These are phyloP conservation scores for Lytechinus pictus DNA, from an alignment of 35 echinoderm and acorn worm species.

Conservation along the genomic window DNA sequence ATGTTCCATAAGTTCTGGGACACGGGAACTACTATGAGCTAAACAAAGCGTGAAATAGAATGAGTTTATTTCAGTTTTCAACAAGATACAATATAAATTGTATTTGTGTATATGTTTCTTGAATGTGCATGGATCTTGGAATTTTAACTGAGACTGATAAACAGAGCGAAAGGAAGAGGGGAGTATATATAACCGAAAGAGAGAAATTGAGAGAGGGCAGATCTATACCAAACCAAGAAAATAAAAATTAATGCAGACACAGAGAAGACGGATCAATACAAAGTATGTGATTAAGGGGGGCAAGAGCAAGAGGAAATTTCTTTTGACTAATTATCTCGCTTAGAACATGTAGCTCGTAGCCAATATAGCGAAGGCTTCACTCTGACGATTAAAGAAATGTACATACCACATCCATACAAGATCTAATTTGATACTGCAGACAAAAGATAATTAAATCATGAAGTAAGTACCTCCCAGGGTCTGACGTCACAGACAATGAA, in stretches of 20 bases:
- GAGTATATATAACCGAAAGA: background rate
- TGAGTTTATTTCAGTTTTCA: no score
- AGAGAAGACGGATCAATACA: no score
- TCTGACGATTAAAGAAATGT: background rate
- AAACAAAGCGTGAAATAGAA: no score
- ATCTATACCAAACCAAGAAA: no score
- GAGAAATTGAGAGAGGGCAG: background rate
- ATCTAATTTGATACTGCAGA: background rate
- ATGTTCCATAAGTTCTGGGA: no score
- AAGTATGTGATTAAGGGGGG: background rate
- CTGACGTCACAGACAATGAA: background rate
- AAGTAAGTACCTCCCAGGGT: background rate
- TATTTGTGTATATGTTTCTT: no score
- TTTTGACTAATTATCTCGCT: background rate
- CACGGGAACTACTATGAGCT: no score
- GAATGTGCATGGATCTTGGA: background rate
- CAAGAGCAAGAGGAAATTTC: background rate
- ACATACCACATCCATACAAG: background rate
- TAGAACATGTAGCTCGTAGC: background rate
- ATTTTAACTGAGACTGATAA: background rate
- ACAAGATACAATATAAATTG: no score
- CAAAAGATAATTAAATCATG: background rate
- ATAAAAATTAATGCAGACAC: no score
- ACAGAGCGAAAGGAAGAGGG: background rate
- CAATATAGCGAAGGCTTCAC: background rate